Evolutionary conservation across 2,113 vertebrate species (phyloP), one percentile per base, ranked within the genome.

Genomic region (Megalops atlanticus): DNA sequence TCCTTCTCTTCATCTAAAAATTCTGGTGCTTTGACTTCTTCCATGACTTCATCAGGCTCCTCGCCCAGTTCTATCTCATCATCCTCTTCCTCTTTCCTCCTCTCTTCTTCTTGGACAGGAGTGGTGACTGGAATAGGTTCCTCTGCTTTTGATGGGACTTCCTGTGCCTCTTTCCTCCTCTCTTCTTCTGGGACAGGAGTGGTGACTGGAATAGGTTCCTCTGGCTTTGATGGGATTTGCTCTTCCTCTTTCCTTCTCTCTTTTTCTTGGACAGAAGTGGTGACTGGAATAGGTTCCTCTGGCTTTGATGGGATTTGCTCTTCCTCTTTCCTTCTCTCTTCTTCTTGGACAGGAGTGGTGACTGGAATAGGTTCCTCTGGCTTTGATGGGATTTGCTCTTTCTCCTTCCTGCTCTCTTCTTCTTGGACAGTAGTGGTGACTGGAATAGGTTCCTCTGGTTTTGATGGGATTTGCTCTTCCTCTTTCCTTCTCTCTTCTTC

Each of bases 1-100:
- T 31, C 58, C 70, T 54, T 54, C 45, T 68, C 52, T 24, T 40
- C 39, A 10, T 12, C 77, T 1, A 33, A 4, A 40, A 47, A 16
- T 82, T 79, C 43, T 16, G 79, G 16, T 4, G 87, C 81, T 21
- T 80, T 49, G 69, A 78, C 36, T 1, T 88, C 86, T 24, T 79
- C 82, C 12, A 90, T 86, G 4, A 86, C 80, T 83, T 95, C 93
- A 69, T 92, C 89, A n/a, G 92, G 89, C 71, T 93, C 89, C 70
- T 89, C 92, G 4, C 89, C 89, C 70, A 93, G 87, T 72, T 85
- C 86, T 83, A 93, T 88, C 78, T 94, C 89, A 40, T 90, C 88
- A 47, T 89, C 86, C 75, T 91, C 90, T 82, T 86, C 89, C 78
- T 90, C 90, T 36, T 89, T 90, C n/a, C n/a, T n/a, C n/a, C n/a